Evolutionary conservation across 1,140 invertebrate species (phyloP), one percentile per base, ranked within the genome.

Genomic region (Drosophila ohnishii): DNA sequence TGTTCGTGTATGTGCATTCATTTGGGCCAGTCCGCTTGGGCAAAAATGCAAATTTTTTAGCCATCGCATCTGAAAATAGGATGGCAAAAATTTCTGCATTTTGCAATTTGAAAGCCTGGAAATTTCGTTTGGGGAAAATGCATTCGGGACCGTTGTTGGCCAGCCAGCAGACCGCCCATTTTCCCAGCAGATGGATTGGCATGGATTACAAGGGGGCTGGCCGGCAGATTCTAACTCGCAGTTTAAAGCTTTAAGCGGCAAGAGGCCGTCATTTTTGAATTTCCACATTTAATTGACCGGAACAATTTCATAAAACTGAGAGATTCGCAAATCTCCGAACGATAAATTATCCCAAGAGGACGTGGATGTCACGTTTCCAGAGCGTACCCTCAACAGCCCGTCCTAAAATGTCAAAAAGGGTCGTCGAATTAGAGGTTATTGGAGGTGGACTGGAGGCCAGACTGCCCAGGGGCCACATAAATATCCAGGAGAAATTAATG

Each of bases 291-390:
- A 90, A 90, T 90, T 90, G 87, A 90, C 74, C 87, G 77, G 79
- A 90, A 90, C 83, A 75, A 90, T 90, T 90, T 86, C 82, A 87
- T 90, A 90, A 90, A 90, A 90, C 75, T 79, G 67, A 85, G 75
- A 80, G 87, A 78, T 77, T 53, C 37, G 16, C 55, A 63, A 75
- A 59, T 86, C 56, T 59, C 61, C 69, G 61, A 45, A 53, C 65
- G 69, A 85, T 90, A 90, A 90, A 89, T 90, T 86, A 90, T 64
- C 64, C 67, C 63, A 37, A 76, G 70, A 55, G 62, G 42, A 34
- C 64, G 28, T 28, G 11, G 64, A 71, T 82, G 83, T 82, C 85
- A 89, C 85, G 86, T 89, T 56, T 53, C 75, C 58, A 58, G 32
- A 44, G 45, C 35, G 13, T n/a, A 45, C 61, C 40, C 75, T 16